Conservation (phyloP, 2,797 vertebrate genomes). For the Columba guinea region DNA sequence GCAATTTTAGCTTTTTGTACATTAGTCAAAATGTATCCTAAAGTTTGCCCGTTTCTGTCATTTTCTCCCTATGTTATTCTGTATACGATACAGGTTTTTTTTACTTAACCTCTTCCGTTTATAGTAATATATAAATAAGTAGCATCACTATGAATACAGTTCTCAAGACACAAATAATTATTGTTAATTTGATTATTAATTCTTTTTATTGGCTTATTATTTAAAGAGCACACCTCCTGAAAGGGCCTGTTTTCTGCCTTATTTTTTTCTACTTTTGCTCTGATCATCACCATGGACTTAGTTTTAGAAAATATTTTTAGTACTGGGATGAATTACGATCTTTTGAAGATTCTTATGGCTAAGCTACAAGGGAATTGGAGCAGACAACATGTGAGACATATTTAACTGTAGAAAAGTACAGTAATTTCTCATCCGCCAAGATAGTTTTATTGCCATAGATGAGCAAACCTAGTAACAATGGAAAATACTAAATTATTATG, state of each 20-base stretch:
- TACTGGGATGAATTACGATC: not conserved
- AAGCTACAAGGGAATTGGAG: not conserved
- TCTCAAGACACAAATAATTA: not conserved
- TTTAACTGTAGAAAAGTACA: not conserved
- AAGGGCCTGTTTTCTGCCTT: not conserved
- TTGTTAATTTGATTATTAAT: not conserved
- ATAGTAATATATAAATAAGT: not conserved
- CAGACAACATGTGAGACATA: not conserved
- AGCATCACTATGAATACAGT: not conserved
- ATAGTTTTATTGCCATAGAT: not conserved
- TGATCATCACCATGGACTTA: not conserved
- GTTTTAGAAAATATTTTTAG: not conserved
- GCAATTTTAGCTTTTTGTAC: slow-evolving; percentile 28
- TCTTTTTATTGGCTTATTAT: not conserved
- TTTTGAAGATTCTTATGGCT: not conserved
- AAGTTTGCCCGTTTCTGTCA: not conserved
- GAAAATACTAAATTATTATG: not conserved
- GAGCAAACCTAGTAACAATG: not conserved
- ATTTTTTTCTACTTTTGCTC: not conserved
- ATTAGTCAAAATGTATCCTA: slow-evolving; percentile 17
- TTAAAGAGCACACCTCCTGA: not conserved
- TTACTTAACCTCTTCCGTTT: not conserved
- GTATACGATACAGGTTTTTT: not conserved
- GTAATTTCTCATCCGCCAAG: not conserved
- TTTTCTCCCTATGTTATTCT: not conserved